A percentile compares a stretch with the other conserved stretches of the same genome.
phyloP scores from a whole-genome alignment of 2,797 vertebrate genomes.

The Phrynocephalus guinanensis region DNA sequence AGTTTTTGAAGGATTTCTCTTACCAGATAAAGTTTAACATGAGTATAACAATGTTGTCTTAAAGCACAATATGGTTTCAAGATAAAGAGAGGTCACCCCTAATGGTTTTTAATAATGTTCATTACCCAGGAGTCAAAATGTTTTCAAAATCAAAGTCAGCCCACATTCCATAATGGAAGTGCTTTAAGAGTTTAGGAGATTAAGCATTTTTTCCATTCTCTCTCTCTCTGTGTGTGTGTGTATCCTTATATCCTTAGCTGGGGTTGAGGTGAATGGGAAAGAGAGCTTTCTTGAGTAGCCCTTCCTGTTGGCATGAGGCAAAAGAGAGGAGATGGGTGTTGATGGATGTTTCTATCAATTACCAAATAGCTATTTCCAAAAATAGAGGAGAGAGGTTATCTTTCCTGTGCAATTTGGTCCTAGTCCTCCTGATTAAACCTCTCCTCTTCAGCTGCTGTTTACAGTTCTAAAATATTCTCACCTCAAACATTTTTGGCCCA shows the following conservation, averaged over 20 bases:
- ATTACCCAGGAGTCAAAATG: neutral
- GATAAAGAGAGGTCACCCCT: slow-evolving; percentile 1
- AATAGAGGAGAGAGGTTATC: neutral
- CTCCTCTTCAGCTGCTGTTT: neutral
- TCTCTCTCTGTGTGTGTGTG: neutral
- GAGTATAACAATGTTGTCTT: neutral
- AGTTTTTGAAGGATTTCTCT: neutral
- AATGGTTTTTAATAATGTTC: neutral
- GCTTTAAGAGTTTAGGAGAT: neutral
- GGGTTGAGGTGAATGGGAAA: neutral
- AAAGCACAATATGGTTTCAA: neutral
- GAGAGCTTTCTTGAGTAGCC: neutral
- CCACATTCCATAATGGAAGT: neutral
- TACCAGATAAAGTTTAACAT: neutral
- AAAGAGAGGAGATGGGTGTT: neutral
- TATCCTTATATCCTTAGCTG: neutral
- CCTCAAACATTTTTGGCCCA: neutral
- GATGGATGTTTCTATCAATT: neutral
- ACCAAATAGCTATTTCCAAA: neutral
- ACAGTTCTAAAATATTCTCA: neutral
- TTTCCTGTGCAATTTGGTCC: neutral
- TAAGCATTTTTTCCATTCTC: neutral
- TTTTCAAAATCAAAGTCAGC: neutral
- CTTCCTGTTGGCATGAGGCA: neutral
- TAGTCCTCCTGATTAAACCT: neutral